Conservation (phyloP, 2,888 invertebrate species). For the Caenorhabditis sp. region DNA sequence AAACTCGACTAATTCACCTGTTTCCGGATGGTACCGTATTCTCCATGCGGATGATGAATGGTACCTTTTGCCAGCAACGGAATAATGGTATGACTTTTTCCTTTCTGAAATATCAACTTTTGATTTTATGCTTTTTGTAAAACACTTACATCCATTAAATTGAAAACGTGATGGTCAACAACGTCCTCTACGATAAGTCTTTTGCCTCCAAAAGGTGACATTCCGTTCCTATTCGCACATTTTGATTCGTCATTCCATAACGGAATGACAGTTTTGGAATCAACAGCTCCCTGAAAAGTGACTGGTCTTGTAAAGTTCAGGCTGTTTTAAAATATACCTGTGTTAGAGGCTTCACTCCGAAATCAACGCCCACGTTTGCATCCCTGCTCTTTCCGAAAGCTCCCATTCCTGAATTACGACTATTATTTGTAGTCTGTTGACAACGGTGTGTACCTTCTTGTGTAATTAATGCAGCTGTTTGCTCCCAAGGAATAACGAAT, state of each 20-base stretch:
- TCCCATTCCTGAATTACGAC: slow-evolving; percentile 69
- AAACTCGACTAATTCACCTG: slow-evolving; percentile 53
- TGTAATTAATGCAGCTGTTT: slow-evolving; percentile 63
- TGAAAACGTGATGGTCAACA: slow-evolving; percentile 72
- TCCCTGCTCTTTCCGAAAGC: slow-evolving; percentile 71
- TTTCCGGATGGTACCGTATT: slow-evolving; percentile 65
- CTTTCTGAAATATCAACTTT: slow-evolving; percentile 44
- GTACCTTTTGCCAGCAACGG: slow-evolving; percentile 64
- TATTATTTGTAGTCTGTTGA: not conserved
- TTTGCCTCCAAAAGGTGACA: slow-evolving; percentile 69
- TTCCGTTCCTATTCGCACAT: slow-evolving; percentile 63
- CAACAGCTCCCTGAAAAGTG: slow-evolving; percentile 67
- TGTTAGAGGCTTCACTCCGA: slow-evolving; percentile 58
- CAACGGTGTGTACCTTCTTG: slow-evolving; percentile 61
- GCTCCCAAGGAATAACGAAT: slow-evolving; percentile 73
- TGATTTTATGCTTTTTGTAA: not conserved
- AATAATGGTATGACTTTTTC: slow-evolving; percentile 58
- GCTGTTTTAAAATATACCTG: slow-evolving; percentile 37
- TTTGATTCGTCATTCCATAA: slow-evolving; percentile 66
- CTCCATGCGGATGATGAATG: slow-evolving; percentile 53
- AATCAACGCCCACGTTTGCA: slow-evolving; percentile 61
- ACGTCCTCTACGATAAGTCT: slow-evolving; percentile 68
- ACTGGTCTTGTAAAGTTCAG: not conserved
- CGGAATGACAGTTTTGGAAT: slow-evolving; percentile 74
- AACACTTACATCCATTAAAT: slow-evolving; percentile 59